Evolutionary conservation across 2,113 vertebrate genomes (phyloP).

Genomic region (Cephalopholis sonnerati): DNA sequence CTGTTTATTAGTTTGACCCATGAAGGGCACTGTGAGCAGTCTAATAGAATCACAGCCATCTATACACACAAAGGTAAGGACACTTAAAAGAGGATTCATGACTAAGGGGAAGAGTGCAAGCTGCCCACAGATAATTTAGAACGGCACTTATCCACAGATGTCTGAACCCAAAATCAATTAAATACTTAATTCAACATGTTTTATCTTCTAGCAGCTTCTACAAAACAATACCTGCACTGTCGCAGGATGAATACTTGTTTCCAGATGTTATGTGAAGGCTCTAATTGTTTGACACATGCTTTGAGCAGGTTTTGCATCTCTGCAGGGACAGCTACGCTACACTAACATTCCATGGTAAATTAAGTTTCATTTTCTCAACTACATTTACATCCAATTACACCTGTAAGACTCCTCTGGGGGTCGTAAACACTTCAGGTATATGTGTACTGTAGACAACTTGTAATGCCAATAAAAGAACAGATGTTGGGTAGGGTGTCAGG

Average conservation of each 20-base stretch:
- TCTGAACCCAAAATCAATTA: slow-evolving; percentile 66
- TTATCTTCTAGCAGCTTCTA: slow-evolving; percentile 33
- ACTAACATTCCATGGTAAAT: slow-evolving; percentile 56
- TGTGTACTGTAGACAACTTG: slow-evolving; percentile 23
- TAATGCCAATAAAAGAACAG: slow-evolving; percentile 25
- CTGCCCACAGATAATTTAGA: slow-evolving; percentile 49
- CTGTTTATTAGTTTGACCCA: slow-evolving; percentile 48
- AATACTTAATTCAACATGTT: slow-evolving; percentile 58
- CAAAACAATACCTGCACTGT: slow-evolving; percentile 12
- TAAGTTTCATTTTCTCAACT: slow-evolving; percentile 63
- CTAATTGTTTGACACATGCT: slow-evolving; percentile 66
- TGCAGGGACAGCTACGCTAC: slow-evolving; percentile 38
- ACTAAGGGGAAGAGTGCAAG: slow-evolving; percentile 32
- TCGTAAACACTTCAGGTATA: slow-evolving; percentile 21
- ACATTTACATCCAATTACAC: slow-evolving; percentile 65
- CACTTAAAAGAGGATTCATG: slow-evolving; percentile 62
- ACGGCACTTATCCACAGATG: slow-evolving; percentile 46
- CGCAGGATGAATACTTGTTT: slow-evolving; percentile 25
- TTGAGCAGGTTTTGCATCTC: slow-evolving; percentile 41
- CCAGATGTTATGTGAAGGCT: slow-evolving; percentile 49
- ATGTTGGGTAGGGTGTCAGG: neutral
- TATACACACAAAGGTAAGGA: slow-evolving; percentile 42
- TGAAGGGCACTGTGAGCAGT: slow-evolving; percentile 19
- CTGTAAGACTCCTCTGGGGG: slow-evolving; percentile 23
- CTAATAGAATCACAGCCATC: slow-evolving; percentile 43